These are phyloP conservation scores for Girardinichthys multiradiatus DNA, from an alignment of 2,113 vertebrate genomes.

Conservation along the genomic window DNA sequence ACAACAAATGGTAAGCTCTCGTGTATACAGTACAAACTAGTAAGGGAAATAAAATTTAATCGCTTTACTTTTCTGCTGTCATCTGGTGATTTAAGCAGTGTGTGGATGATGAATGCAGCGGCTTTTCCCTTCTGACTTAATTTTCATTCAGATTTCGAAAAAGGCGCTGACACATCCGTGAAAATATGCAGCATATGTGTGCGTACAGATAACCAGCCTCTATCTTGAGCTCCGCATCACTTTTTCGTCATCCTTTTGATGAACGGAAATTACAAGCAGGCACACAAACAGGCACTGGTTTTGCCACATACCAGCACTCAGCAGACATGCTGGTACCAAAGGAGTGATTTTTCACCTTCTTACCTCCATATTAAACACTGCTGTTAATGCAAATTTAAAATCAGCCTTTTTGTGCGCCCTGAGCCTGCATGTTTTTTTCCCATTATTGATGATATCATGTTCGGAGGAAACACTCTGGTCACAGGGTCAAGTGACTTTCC, in stretches of 20 bases:
- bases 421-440: constrained; percentile 61
- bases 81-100: not conserved
- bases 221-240: constrained; percentile 30
- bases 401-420: constrained; percentile 19
- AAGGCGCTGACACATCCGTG: not conserved
- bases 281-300: constrained; percentile 60
- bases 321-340: constrained; percentile 35
- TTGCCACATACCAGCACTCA: constrained; percentile 62
- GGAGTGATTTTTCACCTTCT: constrained; percentile 28
- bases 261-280: constrained; percentile 31
- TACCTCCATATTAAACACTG: constrained; percentile 18
- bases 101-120: not conserved
- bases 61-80: not conserved
- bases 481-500: constrained; percentile 80
- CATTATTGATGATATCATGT: constrained; percentile 73
- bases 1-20: constrained; percentile 56
- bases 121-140: not conserved
- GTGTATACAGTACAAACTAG: constrained; percentile 69
- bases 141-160: constrained; percentile 11
- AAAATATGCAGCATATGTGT: constrained; percentile 28
- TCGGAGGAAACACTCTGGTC: constrained; percentile 76
- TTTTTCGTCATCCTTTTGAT: not conserved
- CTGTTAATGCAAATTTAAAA: constrained; percentile 29
- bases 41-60: constrained; percentile 9
- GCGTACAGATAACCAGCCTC: constrained; percentile 18